phyloP scores from a whole-genome alignment of 1,140 invertebrate species.

The Bombyx mandarina region DNA sequence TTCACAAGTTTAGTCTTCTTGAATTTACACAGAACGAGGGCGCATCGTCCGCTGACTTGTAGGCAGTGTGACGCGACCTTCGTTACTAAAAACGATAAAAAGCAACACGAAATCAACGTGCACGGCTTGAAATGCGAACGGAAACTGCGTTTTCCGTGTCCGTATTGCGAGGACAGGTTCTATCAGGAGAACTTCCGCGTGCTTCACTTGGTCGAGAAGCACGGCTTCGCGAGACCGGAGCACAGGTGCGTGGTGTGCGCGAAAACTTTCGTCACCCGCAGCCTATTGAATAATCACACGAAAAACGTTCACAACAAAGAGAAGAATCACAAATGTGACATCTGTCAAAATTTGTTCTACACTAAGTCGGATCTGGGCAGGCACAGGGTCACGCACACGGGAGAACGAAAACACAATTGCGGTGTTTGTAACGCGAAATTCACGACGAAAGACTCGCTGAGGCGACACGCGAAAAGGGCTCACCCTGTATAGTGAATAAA shows the following conservation, averaged over 20 bases:
- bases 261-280: constrained; percentile 46
- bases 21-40: constrained; percentile 45
- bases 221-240: constrained; percentile 39
- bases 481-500: constrained; percentile 12
- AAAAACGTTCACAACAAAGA: constrained; percentile 53
- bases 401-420: constrained; percentile 46
- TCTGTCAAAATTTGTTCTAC: constrained; percentile 51
- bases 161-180: constrained; percentile 44
- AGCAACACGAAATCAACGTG: constrained; percentile 28
- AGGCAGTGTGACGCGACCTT: constrained; percentile 33
- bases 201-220: constrained; percentile 47
- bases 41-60: constrained; percentile 33
- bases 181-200: constrained; percentile 44
- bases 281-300: constrained; percentile 49
- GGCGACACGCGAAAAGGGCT: constrained; percentile 40
- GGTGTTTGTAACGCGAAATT: constrained; percentile 35
- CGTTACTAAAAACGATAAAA: constrained; percentile 29
- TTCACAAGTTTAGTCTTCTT: constrained; percentile 48
- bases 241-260: constrained; percentile 37
- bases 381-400: constrained; percentile 49
- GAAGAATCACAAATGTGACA: constrained; percentile 45
- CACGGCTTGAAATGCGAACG: constrained; percentile 34
- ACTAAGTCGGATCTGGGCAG: constrained; percentile 39
- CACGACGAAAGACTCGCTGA: constrained; percentile 47
- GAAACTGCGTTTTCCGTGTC: constrained; percentile 47